These are phyloP conservation scores for Halichoerus grypus DNA, from an alignment of 2,113 vertebrate genomes.

Conservation along the genomic window DNA sequence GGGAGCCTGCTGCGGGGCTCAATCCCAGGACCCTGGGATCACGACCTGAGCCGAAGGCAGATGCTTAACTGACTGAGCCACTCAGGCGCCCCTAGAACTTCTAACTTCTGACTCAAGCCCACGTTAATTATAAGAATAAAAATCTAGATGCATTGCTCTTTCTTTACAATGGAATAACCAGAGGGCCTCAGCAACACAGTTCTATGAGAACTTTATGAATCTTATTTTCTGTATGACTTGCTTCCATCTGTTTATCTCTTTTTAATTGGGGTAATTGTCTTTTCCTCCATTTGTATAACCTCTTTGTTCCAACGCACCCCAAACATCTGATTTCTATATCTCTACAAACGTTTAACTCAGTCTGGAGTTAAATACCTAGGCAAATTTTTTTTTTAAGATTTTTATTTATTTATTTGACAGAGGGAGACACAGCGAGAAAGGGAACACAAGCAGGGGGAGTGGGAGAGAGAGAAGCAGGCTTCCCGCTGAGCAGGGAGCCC, in stretches of 20 bases:
- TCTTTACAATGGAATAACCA: background rate
- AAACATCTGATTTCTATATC: background rate
- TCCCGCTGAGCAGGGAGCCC: too few relatives aligned
- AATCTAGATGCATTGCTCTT: background rate
- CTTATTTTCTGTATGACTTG: background rate
- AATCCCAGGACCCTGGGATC: too few relatives aligned
- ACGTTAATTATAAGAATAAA: background rate
- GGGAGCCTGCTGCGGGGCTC: too few relatives aligned
- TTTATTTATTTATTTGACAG: too few relatives aligned
- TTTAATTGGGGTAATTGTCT: background rate
- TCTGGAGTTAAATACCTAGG: background rate
- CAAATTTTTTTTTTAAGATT: background rate
- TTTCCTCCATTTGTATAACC: background rate
- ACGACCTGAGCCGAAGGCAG: too few relatives aligned
- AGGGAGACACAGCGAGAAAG: too few relatives aligned
- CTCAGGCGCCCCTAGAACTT: background rate
- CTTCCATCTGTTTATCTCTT: background rate
- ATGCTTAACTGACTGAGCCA: too few relatives aligned
- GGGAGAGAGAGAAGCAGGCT: too few relatives aligned
- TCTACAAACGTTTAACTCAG: background rate
- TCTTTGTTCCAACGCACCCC: background rate
- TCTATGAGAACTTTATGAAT: background rate
- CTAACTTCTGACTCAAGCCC: background rate
- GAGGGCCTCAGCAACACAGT: background rate
- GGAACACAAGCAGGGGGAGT: too few relatives aligned